These are phyloP conservation scores for Catostylus mosaicus DNA, from an alignment of 30 jellyfish, hydroid and myxozoan species.

Conservation along the genomic window DNA sequence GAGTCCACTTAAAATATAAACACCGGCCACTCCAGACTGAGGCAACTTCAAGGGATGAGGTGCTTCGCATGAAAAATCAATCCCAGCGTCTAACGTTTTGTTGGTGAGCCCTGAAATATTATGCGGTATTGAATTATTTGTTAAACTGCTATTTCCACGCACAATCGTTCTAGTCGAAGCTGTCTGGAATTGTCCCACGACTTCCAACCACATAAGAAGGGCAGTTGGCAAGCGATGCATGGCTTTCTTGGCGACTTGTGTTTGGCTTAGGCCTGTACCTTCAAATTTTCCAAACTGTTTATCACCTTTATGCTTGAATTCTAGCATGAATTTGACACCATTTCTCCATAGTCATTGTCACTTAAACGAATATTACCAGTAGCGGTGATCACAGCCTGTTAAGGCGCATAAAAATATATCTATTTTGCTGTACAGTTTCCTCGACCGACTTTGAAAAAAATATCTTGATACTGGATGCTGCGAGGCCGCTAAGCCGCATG, in stretches of 20 bases:
- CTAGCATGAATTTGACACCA: background rate
- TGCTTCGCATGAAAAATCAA: slow-evolving; percentile 60
- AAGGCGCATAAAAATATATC: too few relatives aligned
- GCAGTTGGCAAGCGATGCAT: background rate
- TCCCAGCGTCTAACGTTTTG: slow-evolving; percentile 25
- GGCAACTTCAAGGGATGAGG: slow-evolving; percentile 66
- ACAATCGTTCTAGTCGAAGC: background rate
- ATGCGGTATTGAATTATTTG: slow-evolving; percentile 32
- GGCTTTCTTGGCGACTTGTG: background rate
- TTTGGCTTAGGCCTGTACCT: background rate
- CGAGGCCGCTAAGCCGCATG: slow-evolving; percentile 21
- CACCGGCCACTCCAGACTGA: slow-evolving; percentile 73
- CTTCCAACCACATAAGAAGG: background rate
- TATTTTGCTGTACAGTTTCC: too few relatives aligned
- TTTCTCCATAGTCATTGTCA: too few relatives aligned
- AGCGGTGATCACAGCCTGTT: too few relatives aligned
- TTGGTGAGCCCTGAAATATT: slow-evolving; percentile 63
- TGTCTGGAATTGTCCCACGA: background rate
- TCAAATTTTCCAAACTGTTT: background rate
- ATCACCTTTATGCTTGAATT: background rate
- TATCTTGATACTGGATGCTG: too few relatives aligned
- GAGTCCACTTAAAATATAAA: slow-evolving; percentile 75
- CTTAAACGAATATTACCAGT: too few relatives aligned
- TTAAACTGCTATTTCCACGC: background rate
- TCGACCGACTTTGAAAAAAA: too few relatives aligned